Conservation (phyloP, 2,113 vertebrate genomes). For the Bambusicola thoracicus region DNA sequence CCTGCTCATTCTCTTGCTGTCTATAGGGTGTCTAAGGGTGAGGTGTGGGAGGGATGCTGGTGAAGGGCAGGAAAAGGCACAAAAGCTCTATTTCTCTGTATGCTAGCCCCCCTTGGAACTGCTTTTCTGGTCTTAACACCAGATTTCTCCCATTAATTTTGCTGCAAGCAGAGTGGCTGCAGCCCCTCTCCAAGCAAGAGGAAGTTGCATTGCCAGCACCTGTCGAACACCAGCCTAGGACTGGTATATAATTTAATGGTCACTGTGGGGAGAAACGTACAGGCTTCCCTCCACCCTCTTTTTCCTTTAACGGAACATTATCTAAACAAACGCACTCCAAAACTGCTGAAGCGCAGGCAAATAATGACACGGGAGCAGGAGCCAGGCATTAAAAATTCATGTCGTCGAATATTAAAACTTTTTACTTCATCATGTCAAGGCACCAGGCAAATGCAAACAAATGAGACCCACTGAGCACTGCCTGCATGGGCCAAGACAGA, state of each 20-base stretch:
- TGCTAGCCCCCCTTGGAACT: background rate
- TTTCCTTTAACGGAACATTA: constrained; percentile 60
- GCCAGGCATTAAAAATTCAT: constrained; percentile 78
- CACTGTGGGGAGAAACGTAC: constrained; percentile 43
- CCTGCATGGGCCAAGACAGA: constrained; percentile 52
- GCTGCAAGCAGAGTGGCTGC: background rate
- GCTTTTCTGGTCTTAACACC: background rate
- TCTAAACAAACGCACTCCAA: constrained; percentile 56
- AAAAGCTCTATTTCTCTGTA: fast-evolving
- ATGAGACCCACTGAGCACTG: constrained; percentile 52
- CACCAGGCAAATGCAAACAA: constrained; percentile 67
- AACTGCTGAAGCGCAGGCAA: constrained; percentile 73
- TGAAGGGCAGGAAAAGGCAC: background rate
- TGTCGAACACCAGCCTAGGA: background rate
- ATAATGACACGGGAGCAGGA: constrained; percentile 71
- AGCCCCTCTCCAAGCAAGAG: background rate
- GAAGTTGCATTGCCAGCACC: constrained; percentile 49
- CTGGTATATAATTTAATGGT: constrained; percentile 59
- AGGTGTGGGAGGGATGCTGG: background rate
- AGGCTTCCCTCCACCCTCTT: background rate
- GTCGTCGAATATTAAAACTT: constrained; percentile 73
- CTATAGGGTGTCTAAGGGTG: background rate
- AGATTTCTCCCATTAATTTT: background rate
- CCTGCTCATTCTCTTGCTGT: background rate
- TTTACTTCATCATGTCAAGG: constrained; percentile 70